These are phyloP conservation scores for Pipra filicauda DNA, from an alignment of 2,113 vertebrate species.

Conservation along the genomic window DNA sequence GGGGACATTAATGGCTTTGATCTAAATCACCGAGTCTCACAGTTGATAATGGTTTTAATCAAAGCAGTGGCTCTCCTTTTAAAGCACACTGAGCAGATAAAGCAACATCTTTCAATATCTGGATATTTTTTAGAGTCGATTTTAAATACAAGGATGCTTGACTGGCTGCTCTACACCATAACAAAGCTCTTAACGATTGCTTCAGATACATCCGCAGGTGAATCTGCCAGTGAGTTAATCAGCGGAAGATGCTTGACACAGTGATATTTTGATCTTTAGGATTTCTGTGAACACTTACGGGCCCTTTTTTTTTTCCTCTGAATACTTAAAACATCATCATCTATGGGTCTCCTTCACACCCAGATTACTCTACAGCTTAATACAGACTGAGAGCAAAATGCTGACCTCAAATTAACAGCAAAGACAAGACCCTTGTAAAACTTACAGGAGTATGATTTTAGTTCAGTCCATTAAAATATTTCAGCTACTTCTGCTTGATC, in stretches of 20 bases:
- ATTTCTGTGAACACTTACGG: neutral
- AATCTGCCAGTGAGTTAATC: neutral
- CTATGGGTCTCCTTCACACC: neutral
- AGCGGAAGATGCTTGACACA: neutral
- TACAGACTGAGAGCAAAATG: neutral
- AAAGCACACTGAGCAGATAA: neutral
- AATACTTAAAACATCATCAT: neutral
- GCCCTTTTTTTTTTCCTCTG: neutral
- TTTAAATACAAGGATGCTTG: slow-evolving; percentile 16
- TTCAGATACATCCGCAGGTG: neutral
- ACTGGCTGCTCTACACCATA: neutral
- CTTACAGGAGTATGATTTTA: neutral
- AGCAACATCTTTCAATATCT: neutral
- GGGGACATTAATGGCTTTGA: neutral
- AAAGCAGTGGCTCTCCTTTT: neutral
- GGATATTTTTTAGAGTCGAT: neutral
- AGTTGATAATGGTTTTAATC: neutral
- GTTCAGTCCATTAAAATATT: neutral
- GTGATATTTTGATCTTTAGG: slow-evolving; percentile 5
- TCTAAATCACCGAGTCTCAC: neutral
- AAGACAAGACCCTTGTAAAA: neutral
- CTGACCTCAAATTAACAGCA: neutral
- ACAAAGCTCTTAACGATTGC: neutral
- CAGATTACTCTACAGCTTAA: neutral
- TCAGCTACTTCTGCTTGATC: neutral